Percentiles rank a stretch among this genome's conserved stretches.
Conservation (phyloP, 2,888 invertebrate genomes). For the Ennomos erosarius region DNA sequence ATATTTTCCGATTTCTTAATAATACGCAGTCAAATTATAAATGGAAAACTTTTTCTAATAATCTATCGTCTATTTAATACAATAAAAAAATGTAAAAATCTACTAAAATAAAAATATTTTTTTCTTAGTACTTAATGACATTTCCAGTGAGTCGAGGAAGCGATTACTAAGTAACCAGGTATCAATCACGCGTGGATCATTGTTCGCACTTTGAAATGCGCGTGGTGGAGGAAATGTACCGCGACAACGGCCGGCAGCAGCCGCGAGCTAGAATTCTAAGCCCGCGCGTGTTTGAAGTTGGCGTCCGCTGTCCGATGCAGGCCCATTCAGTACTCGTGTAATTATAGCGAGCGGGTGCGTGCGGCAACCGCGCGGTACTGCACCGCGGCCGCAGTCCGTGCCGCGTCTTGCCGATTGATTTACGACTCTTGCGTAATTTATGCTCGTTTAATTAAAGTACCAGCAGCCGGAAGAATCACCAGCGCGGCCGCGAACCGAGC, state of each 20-base stretch:
- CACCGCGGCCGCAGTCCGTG: conserved; percentile 38
- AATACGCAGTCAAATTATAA: too few relatives aligned
- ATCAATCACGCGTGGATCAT: conserved; percentile 8
- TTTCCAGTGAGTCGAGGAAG: too few relatives aligned
- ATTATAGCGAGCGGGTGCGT: conserved; percentile 35
- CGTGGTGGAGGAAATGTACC: conserved; percentile 10
- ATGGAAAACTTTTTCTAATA: too few relatives aligned
- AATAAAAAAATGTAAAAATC: too few relatives aligned
- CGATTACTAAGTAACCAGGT: too few relatives aligned
- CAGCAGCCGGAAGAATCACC: conserved; percentile 68
- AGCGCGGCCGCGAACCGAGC: conserved; percentile 32
- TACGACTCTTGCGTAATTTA: conserved; percentile 69
- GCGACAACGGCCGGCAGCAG: conserved; percentile 18
- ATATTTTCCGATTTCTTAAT: too few relatives aligned
- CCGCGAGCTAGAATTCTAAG: conserved; percentile 55
- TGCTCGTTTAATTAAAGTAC: conserved; percentile 80
- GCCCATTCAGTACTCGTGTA: conserved; percentile 2
- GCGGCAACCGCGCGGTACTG: conserved; percentile 37
- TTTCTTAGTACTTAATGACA: too few relatives aligned
- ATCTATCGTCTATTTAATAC: too few relatives aligned
- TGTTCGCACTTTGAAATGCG: conserved; percentile 7
- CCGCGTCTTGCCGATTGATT: conserved; percentile 67
- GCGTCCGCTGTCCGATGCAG: conserved; percentile 36
- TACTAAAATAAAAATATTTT: too few relatives aligned
- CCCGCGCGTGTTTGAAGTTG: conserved; percentile 63